These are phyloP conservation scores for Rhagium mordax DNA, from an alignment of 2,888 invertebrate species.

Conservation along the genomic window DNA sequence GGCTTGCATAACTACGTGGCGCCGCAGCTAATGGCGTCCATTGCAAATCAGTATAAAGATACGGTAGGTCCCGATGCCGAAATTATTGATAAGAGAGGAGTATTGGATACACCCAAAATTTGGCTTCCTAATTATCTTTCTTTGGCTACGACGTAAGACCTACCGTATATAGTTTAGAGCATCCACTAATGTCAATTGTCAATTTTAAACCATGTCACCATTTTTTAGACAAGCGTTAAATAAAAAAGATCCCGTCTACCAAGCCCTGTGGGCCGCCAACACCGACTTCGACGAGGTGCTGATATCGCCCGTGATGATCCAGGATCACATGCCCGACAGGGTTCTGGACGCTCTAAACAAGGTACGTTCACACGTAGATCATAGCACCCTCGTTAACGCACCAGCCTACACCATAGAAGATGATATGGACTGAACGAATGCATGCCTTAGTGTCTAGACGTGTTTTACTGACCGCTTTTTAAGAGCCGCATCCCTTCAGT, in stretches of 20 bases:
- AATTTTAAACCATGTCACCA: background rate
- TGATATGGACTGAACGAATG: constrained; percentile 50
- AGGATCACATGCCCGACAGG: constrained; percentile 93
- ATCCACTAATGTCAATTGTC: background rate
- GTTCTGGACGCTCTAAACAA: constrained; percentile 87
- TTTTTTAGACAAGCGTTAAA: constrained; percentile 77
- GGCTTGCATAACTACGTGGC: background rate
- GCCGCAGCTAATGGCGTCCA: no score
- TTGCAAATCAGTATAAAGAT: background rate
- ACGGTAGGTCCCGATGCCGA: background rate
- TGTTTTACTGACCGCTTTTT: background rate
- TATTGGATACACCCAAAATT: no score
- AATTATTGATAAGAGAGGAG: no score
- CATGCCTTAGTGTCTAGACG: constrained; percentile 40
- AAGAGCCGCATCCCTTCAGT: background rate
- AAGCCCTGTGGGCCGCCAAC: constrained; percentile 89
- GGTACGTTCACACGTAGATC: constrained; percentile 72
- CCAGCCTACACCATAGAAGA: constrained; percentile 44
- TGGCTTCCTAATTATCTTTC: no score
- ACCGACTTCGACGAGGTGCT: constrained; percentile 90
- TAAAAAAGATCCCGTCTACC: constrained; percentile 85
- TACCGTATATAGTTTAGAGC: background rate
- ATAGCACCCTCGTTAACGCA: constrained; percentile 35
- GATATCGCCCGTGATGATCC: constrained; percentile 91
- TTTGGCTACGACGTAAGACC: background rate